A percentile compares a stretch with the other conserved stretches of the same genome.
Evolutionary conservation across 1,140 invertebrate genomes (phyloP).

Genomic region (Sycophaga agraensis): DNA sequence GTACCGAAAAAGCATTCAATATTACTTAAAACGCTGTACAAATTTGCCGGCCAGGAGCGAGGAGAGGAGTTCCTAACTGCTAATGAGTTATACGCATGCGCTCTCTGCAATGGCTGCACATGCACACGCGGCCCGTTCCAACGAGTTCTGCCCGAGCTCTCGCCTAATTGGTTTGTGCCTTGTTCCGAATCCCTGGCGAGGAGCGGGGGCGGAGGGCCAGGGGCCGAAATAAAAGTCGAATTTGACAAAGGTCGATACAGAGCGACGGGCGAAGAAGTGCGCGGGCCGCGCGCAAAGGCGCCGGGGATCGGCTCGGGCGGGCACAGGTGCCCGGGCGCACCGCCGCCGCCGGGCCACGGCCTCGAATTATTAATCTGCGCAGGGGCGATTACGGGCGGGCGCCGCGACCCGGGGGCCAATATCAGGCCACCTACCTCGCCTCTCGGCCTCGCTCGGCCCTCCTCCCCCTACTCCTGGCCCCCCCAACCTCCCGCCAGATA

Average conservation of each 20-base stretch:
- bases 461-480: conserved; percentile 16
- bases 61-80: too few species aligned
- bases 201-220: not conserved
- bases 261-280: not conserved
- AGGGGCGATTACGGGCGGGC: conserved; percentile 15
- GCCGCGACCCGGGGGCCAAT: not conserved
- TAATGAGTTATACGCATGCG: too few species aligned
- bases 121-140: too few species aligned
- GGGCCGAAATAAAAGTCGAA: too few species aligned
- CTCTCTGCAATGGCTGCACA: too few species aligned
- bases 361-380: conserved; percentile 26
- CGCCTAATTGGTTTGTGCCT: too few species aligned
- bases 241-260: too few species aligned
- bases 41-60: too few species aligned
- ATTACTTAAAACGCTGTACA: too few species aligned
- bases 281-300: not conserved
- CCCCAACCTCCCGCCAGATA: not conserved
- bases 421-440: conserved; percentile 33
- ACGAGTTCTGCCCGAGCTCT: too few species aligned
- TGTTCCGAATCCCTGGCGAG: too few species aligned
- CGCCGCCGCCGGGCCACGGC: not conserved
- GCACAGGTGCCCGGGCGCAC: not conserved
- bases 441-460: conserved; percentile 18
- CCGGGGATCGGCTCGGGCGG: not conserved
- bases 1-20: too few species aligned